Evolutionary conservation across 2,797 vertebrate genomes (phyloP), one percentile per base, ranked within the genome.

Genomic region (Pterois miles): DNA sequence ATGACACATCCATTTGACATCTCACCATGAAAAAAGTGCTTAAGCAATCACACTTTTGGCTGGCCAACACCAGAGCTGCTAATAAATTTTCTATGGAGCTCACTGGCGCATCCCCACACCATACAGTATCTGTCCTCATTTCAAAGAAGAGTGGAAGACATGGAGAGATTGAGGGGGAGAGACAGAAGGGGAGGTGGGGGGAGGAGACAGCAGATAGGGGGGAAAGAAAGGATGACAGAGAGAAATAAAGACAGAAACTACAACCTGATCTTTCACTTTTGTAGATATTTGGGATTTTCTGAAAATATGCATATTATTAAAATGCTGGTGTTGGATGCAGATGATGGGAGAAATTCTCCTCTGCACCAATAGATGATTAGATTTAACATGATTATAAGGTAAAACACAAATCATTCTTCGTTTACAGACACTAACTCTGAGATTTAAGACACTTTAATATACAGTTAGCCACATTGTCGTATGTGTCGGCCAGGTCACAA

Each of bases 1-100:
- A 76, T 91, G 82, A 92, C 86, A 76, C 77, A 88, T 91, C 86
- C 72, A 82, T 91, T 83, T 90, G 84, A 90, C 86, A 84, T 90
- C 74, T 85, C 81, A 78, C 66, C 81, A 71, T 79, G 71, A 85
- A 81, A 64, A 84, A 85, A 78, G 54, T 83, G 74, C 78, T 84
- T 78, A 63, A 88, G 76, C 78, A 73, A 77, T 78, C 80, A 81
- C 58, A 79, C 56, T 71, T 73, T 74, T 74, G 77, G 82, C 58
- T 23, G 65, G 81, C 72, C 80, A 72, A 80, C 80, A 77, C 78
- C 65, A 73, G 82, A 77, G 82, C 76, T 77, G 76, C 87, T 80
- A 83, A 89, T 85, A 86, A 14, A 76, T 86, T 88, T 83, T 78
- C 65, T 77, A 81, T 81, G 84, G 70, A 58, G 77, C 85, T 84